These are phyloP conservation scores for Microctenopoma stevenorrisi DNA, from an alignment of 2,797 vertebrate genomes.

Conservation along the genomic window DNA sequence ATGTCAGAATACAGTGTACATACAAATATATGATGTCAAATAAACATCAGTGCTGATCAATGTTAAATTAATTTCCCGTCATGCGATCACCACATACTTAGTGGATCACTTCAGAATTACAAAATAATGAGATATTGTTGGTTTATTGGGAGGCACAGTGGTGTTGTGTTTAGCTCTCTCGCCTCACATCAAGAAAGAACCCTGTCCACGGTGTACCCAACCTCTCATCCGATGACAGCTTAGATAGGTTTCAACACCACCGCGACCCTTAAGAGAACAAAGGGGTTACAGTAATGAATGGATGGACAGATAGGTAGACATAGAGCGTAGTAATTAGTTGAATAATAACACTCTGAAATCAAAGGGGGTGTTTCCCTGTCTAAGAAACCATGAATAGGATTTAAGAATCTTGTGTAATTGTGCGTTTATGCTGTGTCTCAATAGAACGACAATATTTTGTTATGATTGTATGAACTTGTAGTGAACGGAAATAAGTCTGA, in stretches of 20 bases:
- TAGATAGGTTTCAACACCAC: too few species aligned
- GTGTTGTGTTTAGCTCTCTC: too few species aligned
- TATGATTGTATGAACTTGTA: not conserved
- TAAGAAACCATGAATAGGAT: not conserved
- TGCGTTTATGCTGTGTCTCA: not conserved
- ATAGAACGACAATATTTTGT: not conserved
- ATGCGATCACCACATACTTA: constrained; percentile 1
- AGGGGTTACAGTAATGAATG: too few species aligned
- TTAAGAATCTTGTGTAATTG: not conserved
- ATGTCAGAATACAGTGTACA: too few species aligned
- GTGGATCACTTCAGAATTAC: not conserved
- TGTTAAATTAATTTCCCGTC: constrained; percentile 29
- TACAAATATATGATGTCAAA: not conserved
- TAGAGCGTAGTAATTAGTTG: not conserved
- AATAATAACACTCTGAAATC: not conserved
- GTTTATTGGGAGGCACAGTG: too few species aligned
- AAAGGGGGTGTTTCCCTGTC: not conserved
- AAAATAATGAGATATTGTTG: too few species aligned
- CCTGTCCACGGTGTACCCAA: too few species aligned
- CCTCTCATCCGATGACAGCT: too few species aligned
- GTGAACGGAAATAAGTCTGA: constrained; percentile 16
- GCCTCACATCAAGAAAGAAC: too few species aligned
- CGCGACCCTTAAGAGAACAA: not conserved
- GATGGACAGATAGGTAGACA: not conserved
- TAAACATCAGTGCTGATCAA: constrained; percentile 7